Conservation (phyloP, 2,113 vertebrate genomes). For the Odontophorus gujanensis region DNA sequence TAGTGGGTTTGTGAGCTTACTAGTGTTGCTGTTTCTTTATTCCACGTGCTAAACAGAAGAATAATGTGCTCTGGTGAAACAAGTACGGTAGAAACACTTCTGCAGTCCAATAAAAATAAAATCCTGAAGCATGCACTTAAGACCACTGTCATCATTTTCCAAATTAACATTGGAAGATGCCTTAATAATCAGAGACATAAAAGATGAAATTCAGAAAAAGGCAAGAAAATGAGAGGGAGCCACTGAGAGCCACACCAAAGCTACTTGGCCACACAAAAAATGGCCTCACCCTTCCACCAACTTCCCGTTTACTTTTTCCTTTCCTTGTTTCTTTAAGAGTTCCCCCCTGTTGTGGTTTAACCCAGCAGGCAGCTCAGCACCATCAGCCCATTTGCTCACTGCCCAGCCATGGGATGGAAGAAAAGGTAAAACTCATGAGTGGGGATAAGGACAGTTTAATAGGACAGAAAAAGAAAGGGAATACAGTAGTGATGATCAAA, state of each 20-base stretch:
- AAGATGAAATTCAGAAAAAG: background rate
- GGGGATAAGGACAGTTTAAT: background rate
- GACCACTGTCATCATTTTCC: background rate
- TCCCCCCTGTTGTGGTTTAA: background rate
- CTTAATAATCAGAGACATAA: background rate
- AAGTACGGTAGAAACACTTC: background rate
- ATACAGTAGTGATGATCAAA: background rate
- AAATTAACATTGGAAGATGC: background rate
- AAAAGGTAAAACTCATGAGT: background rate
- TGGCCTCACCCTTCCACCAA: slow-evolving; percentile 61
- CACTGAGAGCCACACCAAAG: slow-evolving; percentile 57
- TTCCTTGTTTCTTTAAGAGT: slow-evolving; percentile 61
- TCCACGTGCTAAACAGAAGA: background rate
- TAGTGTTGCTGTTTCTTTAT: background rate
- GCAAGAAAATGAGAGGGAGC: background rate
- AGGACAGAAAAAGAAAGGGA: background rate
- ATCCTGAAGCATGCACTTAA: background rate
- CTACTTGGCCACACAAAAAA: slow-evolving; percentile 28
- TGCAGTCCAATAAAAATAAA: background rate
- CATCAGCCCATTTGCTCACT: background rate
- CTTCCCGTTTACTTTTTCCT: slow-evolving; percentile 60
- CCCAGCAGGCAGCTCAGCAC: background rate
- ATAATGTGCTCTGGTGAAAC: background rate
- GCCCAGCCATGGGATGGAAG: background rate
- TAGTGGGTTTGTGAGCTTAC: background rate